Evolutionary conservation across 2,113 vertebrate species (phyloP).

Genomic region (Anarrhichthys ocellatus): DNA sequence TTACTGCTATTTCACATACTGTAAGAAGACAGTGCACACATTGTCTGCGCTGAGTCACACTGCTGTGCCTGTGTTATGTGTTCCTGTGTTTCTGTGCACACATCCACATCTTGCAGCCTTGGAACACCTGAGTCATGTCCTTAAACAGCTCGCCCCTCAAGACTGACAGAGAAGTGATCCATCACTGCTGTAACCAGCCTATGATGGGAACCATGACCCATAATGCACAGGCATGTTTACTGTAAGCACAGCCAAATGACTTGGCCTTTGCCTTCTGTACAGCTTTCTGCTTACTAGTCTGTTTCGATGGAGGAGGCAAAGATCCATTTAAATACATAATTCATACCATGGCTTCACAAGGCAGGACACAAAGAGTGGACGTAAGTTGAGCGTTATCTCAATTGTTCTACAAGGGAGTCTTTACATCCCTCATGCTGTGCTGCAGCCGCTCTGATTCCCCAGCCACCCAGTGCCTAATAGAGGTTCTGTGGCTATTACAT

Average conservation of each 20-base stretch:
- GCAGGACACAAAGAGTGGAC: constrained; percentile 42
- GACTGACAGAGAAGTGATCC: constrained; percentile 64
- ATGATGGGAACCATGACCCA: constrained; percentile 69
- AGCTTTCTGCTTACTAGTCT: constrained; percentile 24
- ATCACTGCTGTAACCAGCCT: constrained; percentile 60
- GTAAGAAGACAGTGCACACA: neutral
- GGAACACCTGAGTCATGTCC: constrained; percentile 36
- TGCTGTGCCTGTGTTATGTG: constrained; percentile 5
- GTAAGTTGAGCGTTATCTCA: constrained; percentile 44
- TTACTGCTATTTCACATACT: constrained; percentile 23
- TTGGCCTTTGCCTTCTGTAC: constrained; percentile 67
- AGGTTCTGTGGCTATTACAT: constrained; percentile 73
- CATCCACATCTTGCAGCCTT: constrained; percentile 17
- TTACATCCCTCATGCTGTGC: constrained; percentile 43
- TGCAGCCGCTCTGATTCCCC: constrained; percentile 59
- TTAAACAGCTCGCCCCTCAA: constrained; percentile 24
- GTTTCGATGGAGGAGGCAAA: constrained; percentile 18
- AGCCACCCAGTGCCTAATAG: constrained; percentile 65
- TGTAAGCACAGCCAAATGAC: constrained; percentile 71
- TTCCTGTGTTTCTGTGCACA: constrained; percentile 1
- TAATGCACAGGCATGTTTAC: constrained; percentile 71
- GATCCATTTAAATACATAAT: constrained; percentile 49
- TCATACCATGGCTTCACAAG: constrained; percentile 23
- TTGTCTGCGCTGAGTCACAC: neutral
- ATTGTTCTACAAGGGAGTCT: constrained; percentile 56